Evolutionary conservation across 2,797 vertebrate genomes (phyloP).

Genomic region (Coranthus polyacanthus): DNA sequence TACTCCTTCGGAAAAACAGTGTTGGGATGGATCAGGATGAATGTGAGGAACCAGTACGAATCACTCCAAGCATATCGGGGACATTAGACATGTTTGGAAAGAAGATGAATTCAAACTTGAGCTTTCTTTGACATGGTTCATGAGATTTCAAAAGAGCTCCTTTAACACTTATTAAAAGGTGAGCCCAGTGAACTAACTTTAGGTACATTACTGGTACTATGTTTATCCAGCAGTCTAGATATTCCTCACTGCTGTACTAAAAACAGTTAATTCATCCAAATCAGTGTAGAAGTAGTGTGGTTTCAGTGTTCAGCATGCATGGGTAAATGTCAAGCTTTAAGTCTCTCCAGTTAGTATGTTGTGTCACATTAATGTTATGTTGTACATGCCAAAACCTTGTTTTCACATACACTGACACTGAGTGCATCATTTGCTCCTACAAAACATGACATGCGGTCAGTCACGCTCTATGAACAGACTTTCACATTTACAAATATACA

Average conservation of each 20-base stretch:
- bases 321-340: slow-evolving; percentile 44
- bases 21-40: slow-evolving; percentile 26
- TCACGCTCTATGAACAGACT: slow-evolving; percentile 62
- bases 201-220: slow-evolving; percentile 52
- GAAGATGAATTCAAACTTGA: slow-evolving; percentile 16
- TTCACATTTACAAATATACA: slow-evolving; percentile 41
- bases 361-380: slow-evolving; percentile 27
- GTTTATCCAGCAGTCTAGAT: slow-evolving; percentile 38
- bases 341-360: slow-evolving; percentile 42
- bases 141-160: slow-evolving; percentile 22
- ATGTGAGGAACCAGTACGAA: slow-evolving; percentile 29
- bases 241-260: slow-evolving; percentile 38
- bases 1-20: slow-evolving; percentile 20
- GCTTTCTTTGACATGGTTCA: slow-evolving; percentile 15
- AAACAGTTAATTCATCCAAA: slow-evolving; percentile 40
- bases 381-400: slow-evolving; percentile 59
- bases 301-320: slow-evolving; percentile 68
- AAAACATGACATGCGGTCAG: slow-evolving; percentile 25
- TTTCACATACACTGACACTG: slow-evolving; percentile 64
- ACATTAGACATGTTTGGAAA: slow-evolving; percentile 24
- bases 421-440: slow-evolving; percentile 14
- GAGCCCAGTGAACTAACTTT: slow-evolving; percentile 15
- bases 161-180: slow-evolving; percentile 18
- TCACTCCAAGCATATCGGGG: slow-evolving; percentile 19
- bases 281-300: slow-evolving; percentile 49